Evolutionary conservation across 2,888 invertebrate genomes (phyloP).

Genomic region (Aphodius granarius): DNA sequence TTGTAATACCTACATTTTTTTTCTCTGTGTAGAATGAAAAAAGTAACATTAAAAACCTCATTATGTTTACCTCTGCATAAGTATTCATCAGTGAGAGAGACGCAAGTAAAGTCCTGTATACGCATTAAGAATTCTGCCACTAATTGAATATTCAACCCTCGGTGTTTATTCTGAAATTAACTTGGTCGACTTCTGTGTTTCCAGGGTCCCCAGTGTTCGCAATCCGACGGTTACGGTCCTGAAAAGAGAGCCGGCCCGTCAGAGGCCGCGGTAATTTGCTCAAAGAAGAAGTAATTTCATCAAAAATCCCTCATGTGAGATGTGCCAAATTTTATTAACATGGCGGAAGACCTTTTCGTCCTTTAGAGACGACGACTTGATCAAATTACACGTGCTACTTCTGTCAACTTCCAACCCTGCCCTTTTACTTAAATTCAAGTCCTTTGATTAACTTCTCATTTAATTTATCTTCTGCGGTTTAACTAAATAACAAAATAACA

Average conservation of each 20-base stretch:
- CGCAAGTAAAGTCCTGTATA: constrained; percentile 21
- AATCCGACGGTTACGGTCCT: constrained; percentile 1
- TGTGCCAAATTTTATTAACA: constrained; percentile 30
- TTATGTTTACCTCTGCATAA: not conserved
- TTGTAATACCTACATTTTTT: not conserved
- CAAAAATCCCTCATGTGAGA: constrained; percentile 35
- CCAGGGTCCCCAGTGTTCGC: not conserved
- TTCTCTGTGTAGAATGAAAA: not conserved
- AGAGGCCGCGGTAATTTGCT: constrained; percentile 27
- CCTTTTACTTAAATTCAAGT: not conserved
- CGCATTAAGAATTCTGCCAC: constrained; percentile 35
- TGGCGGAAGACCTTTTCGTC: constrained; percentile 4
- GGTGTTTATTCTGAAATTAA: constrained; percentile 38
- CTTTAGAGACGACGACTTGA: not conserved
- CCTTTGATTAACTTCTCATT: not conserved
- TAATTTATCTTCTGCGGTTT: not conserved
- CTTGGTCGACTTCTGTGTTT: constrained; percentile 34
- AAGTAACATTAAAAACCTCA: not conserved
- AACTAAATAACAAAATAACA: too few relatives aligned
- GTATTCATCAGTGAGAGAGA: not conserved
- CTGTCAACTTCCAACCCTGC: not conserved
- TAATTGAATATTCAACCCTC: constrained; percentile 35
- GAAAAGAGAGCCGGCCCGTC: constrained; percentile 15
- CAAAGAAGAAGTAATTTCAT: constrained; percentile 37
- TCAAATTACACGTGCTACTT: not conserved